These are phyloP conservation scores for Hyposoter dolosus DNA, from an alignment of 2,888 invertebrate genomes.

Conservation along the genomic window DNA sequence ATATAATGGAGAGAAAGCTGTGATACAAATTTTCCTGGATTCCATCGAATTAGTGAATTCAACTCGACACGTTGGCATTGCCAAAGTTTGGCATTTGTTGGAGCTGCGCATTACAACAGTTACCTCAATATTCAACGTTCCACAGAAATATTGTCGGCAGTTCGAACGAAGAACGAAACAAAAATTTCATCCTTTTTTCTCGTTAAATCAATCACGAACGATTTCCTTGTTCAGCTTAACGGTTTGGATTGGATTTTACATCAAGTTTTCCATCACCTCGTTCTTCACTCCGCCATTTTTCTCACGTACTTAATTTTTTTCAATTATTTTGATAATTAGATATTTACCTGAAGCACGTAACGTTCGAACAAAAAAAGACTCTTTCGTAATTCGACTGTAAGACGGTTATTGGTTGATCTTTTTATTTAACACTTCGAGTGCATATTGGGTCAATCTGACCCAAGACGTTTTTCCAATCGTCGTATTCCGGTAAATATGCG, in stretches of 20 bases:
- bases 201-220: background rate
- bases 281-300: background rate
- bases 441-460: too few relatives aligned
- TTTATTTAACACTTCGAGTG: slow-evolving; percentile 4
- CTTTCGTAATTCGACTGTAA: slow-evolving; percentile 70
- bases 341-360: slow-evolving; percentile 73
- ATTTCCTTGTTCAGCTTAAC: background rate
- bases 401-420: slow-evolving; percentile 47
- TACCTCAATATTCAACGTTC: too few relatives aligned
- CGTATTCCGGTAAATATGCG: background rate
- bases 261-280: background rate
- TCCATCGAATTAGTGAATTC: too few relatives aligned
- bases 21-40: too few relatives aligned
- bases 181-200: background rate
- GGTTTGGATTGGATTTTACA: background rate
- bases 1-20: background rate
- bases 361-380: slow-evolving; percentile 80
- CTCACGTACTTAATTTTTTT: slow-evolving; percentile 34
- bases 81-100: too few relatives aligned
- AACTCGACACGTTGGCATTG: too few relatives aligned
- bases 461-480: too few relatives aligned
- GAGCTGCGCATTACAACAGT: too few relatives aligned
- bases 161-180: background rate
- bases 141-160: background rate
- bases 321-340: slow-evolving; percentile 18